Base-by-base conservation (phyloP, 2,797 vertebrate genomes). In the Anisognathus igniventris region DNA sequence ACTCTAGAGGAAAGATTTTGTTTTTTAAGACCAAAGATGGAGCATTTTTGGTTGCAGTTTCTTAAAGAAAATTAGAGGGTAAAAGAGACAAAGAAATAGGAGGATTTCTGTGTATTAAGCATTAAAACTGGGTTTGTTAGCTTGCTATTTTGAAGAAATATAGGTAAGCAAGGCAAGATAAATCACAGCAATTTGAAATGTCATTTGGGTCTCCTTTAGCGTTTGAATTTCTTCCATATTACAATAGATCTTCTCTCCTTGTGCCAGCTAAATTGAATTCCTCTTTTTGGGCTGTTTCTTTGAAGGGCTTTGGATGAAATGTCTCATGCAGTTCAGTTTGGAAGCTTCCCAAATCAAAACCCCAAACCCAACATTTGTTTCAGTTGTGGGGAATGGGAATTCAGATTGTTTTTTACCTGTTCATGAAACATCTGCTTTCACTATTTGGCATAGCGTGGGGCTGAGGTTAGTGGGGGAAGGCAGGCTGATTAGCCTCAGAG, bases 391-490 rank as follows among this genome's bases (percentile, higher is more conserved):
- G 93, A 96, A 92, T 94, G 92, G 91, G 96, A 86, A 95, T 96
- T 96, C 77, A 79, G 78, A 89, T 88, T 91, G 78, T 44, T 95
- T 97, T 97, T 93, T 97, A 97, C 97, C 96, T 97, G 94, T 95
- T 93, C 94, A 70, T 60, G 92, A 97, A 96, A 97, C 97, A 98
- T 98, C 98, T 98, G 97, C 97, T 98, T 98, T 98, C 97, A 95
- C 96, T 98, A 97, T 98, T 97, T 97, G 96, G 93, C 93, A 77
- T 95, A 95, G 83, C 23, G 19, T 97, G 94, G 82, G 84, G 83
- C 87, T 97, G 91, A 95, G 92, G 95, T 96, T 96, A 95, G 93
- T 87, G 86, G 90, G 93, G 92, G 92, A 91, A 95, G 94, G 94
- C 93, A 83, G 71, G 93, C 94, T 95, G 96, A 97, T 97, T 97